These are phyloP conservation scores for Drosophila murphyi DNA, from an alignment of 1,140 invertebrate species.

Conservation along the genomic window DNA sequence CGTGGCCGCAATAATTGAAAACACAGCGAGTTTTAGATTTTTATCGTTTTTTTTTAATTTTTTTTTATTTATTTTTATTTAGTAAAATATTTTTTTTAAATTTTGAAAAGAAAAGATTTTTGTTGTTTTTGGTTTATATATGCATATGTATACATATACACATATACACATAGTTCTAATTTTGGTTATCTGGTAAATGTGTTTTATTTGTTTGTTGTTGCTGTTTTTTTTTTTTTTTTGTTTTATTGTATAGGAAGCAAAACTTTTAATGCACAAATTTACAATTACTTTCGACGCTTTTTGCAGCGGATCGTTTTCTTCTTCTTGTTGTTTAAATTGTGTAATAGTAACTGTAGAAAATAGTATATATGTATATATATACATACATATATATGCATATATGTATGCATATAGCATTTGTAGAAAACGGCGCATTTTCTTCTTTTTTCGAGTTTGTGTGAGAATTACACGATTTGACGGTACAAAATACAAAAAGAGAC, in stretches of 20 bases:
- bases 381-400: constrained; percentile 23
- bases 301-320: constrained; percentile 19
- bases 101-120: constrained; percentile 53
- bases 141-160: constrained; percentile 49
- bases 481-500: constrained; percentile 80
- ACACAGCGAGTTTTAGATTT: constrained; percentile 40
- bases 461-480: constrained; percentile 79
- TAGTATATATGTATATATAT: constrained; percentile 55
- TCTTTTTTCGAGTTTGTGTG: constrained; percentile 54
- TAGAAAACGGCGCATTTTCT: constrained; percentile 54
- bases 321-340: constrained; percentile 44
- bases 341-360: constrained; percentile 67
- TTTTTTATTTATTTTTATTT: constrained; percentile 66
- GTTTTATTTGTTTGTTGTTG: constrained; percentile 36
- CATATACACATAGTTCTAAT: constrained; percentile 50
- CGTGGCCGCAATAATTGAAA: neutral
- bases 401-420: constrained; percentile 52
- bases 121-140: constrained; percentile 49
- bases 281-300: constrained; percentile 52
- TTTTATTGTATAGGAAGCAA: constrained; percentile 77
- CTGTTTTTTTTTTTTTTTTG: constrained; percentile 27
- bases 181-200: constrained; percentile 66
- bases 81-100: constrained; percentile 70
- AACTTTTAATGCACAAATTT: constrained; percentile 65
- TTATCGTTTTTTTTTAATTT: constrained; percentile 59